A percentile compares a stretch with the other conserved stretches of the same genome.
These are phyloP conservation scores for Brachynemurus nebulosus DNA, from an alignment of 2,888 invertebrate species.

Conservation along the genomic window DNA sequence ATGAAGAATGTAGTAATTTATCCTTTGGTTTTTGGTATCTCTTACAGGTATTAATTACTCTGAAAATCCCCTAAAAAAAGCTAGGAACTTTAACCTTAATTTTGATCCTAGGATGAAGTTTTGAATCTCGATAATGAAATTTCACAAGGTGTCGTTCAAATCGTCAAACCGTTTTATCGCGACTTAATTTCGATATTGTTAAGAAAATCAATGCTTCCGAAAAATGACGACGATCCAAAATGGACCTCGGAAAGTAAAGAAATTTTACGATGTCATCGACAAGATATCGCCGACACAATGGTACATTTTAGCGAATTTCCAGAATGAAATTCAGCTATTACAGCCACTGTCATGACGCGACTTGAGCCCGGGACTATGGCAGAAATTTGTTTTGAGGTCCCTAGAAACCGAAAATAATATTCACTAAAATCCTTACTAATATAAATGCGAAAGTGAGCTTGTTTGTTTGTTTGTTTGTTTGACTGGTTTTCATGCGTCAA, in stretches of 20 bases:
- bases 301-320: constrained; percentile 40
- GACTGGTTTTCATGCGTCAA: no score
- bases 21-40: constrained; percentile 88
- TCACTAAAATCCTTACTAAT: no score
- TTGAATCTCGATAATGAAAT: constrained; percentile 34
- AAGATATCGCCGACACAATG: constrained; percentile 74
- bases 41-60: constrained; percentile 55
- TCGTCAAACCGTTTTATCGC: constrained; percentile 65
- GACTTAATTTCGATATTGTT: constrained; percentile 63
- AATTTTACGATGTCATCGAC: constrained; percentile 71
- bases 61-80: no score
- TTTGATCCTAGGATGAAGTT: constrained; percentile 44
- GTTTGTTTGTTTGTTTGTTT: no score
- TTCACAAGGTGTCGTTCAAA: constrained; percentile 35
- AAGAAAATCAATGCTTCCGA: constrained; percentile 64
- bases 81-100: not conserved
- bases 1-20: constrained; percentile 75
- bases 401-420: no score
- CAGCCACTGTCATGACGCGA: no score
- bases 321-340: no score
- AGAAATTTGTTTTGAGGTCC: no score
- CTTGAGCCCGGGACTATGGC: no score
- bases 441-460: no score
- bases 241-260: constrained; percentile 72
- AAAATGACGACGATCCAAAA: constrained; percentile 35